Conservation (phyloP, 2,113 vertebrate genomes). For the Argyrosomus japonicus region DNA sequence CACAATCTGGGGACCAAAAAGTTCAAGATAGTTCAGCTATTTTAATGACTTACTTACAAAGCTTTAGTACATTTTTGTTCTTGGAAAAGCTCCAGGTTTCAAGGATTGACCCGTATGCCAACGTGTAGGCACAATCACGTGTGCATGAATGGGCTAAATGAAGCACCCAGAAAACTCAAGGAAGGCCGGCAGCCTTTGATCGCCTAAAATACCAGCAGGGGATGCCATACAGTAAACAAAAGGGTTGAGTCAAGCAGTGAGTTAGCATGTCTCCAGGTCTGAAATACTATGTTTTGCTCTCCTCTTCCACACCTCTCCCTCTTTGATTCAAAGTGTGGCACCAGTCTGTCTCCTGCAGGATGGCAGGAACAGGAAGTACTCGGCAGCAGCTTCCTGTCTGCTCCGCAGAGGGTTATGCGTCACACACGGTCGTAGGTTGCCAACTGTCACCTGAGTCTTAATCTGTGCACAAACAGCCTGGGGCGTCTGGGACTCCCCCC, state of each 20-base stretch:
- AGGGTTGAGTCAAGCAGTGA: conserved; percentile 46
- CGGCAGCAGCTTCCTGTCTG: conserved; percentile 82
- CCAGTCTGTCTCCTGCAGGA: conserved; percentile 84
- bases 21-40: neutral
- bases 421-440: conserved; percentile 67
- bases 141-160: conserved; percentile 37
- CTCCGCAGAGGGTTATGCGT: conserved; percentile 71
- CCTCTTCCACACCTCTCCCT: conserved; percentile 56
- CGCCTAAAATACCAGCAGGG: conserved; percentile 59
- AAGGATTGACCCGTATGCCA: neutral
- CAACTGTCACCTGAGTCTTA: conserved; percentile 76
- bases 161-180: conserved; percentile 35
- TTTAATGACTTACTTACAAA: neutral
- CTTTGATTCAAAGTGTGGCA: conserved; percentile 78
- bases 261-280: conserved; percentile 62
- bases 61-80: neutral
- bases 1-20: neutral
- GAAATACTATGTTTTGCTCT: conserved; percentile 46
- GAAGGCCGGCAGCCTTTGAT: conserved; percentile 57
- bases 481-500: conserved; percentile 16
- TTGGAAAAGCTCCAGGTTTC: neutral
- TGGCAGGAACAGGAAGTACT: conserved; percentile 86
- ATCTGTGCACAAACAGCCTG: conserved; percentile 70
- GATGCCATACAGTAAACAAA: conserved; percentile 60
- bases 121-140: conserved; percentile 8